A percentile compares a stretch with the other conserved stretches of the same genome.
phyloP scores from a whole-genome alignment of 2,113 vertebrate genomes.

The Antechinus flavipes region DNA sequence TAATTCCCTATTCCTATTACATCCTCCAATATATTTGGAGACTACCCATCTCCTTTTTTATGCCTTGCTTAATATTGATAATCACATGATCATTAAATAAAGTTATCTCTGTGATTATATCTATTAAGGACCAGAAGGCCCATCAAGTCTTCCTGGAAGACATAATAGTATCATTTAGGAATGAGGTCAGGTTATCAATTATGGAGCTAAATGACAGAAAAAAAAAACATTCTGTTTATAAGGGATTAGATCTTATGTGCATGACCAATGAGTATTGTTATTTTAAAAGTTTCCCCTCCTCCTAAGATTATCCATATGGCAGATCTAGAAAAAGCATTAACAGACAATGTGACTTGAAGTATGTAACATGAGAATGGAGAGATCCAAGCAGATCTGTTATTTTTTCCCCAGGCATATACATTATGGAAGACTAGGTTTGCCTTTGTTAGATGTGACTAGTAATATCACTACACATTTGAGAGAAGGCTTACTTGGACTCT shows the following conservation, averaged over 20 bases:
- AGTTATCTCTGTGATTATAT: not conserved
- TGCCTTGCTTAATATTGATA: not conserved
- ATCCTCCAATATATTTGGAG: not conserved
- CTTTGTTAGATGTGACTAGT: not conserved
- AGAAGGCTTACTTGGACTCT: not conserved
- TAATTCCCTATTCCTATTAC: not conserved
- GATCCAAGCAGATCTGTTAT: no score
- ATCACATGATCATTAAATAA: not conserved
- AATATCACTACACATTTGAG: not conserved
- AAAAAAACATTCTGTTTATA: not conserved
- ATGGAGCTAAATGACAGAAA: not conserved
- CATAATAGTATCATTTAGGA: not conserved
- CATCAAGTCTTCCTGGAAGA: not conserved
- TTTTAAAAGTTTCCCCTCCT: not conserved
- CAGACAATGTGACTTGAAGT: not conserved
- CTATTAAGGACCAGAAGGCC: not conserved
- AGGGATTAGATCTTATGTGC: not conserved
- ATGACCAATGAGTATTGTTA: not conserved
- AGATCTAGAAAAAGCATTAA: not conserved
- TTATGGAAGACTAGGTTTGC: not conserved
- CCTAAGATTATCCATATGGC: not conserved
- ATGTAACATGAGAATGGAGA: not conserved
- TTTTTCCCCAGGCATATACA: not conserved
- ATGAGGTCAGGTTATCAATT: not conserved
- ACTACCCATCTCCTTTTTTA: not conserved